These are phyloP conservation scores for Umimayanthus chanpuru DNA, from an alignment of 92 coral and sea anemone genomes.

Conservation along the genomic window DNA sequence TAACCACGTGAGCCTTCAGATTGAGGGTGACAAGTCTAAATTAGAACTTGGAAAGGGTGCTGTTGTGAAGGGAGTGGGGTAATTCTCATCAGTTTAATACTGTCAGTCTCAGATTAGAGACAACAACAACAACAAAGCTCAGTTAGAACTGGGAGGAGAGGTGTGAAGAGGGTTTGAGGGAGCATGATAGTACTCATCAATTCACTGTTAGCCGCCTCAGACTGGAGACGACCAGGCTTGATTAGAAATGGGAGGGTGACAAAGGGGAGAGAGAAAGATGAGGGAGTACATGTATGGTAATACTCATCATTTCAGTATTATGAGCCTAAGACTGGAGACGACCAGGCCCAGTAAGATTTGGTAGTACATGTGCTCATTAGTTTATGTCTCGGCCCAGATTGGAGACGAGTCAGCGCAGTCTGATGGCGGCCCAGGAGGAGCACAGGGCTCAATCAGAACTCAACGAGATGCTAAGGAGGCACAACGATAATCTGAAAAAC, in stretches of 20 bases:
- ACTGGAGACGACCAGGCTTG: not conserved
- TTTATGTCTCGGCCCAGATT: conserved; percentile 49
- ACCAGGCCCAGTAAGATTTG: not conserved
- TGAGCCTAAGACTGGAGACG: not conserved
- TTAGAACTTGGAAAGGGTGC: too few relatives aligned
- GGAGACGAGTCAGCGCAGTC: conserved; percentile 85
- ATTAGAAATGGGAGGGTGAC: not conserved
- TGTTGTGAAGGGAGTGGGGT: too few relatives aligned
- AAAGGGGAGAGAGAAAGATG: not conserved
- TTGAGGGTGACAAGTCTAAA: too few relatives aligned
- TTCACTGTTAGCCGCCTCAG: not conserved
- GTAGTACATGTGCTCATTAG: not conserved
- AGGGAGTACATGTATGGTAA: too few relatives aligned
- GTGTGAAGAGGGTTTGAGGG: too few relatives aligned
- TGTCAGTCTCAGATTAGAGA: too few relatives aligned
- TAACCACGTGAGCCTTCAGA: too few relatives aligned
- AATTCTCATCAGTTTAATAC: too few relatives aligned
- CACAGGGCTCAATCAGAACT: conserved; percentile 87
- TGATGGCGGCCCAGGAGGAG: conserved; percentile 95
- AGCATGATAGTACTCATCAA: too few relatives aligned
- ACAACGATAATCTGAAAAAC: conserved; percentile 93
- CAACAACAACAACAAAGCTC: too few relatives aligned
- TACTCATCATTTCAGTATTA: not conserved
- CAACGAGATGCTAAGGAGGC: conserved; percentile 93
- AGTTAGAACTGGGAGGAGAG: too few relatives aligned